phyloP scores from a whole-genome alignment of 2,113 vertebrate genomes.

The Vanacampus margaritifer region DNA sequence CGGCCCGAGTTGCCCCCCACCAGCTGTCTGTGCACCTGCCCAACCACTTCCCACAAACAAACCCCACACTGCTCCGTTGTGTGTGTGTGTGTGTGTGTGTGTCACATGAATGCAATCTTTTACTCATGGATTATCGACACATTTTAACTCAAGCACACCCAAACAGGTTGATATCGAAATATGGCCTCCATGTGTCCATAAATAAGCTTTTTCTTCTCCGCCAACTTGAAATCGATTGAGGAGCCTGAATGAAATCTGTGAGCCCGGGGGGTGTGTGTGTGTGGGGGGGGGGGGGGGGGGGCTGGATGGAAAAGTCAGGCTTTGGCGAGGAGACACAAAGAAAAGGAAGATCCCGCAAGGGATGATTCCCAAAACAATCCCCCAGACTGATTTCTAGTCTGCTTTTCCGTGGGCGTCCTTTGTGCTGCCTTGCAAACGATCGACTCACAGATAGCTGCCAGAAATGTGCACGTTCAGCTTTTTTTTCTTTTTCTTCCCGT shows the following conservation, averaged over 20 bases:
- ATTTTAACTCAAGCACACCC: background rate
- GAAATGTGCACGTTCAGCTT: constrained; percentile 7
- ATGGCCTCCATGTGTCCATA: constrained; percentile 48
- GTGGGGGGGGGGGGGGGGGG: no score
- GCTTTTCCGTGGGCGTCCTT: constrained; percentile 24
- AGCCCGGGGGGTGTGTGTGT: no score
- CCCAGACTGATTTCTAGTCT: constrained; percentile 44
- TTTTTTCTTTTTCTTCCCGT: background rate
- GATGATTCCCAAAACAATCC: constrained; percentile 53
- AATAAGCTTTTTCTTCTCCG: background rate
- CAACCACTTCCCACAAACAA: constrained; percentile 18
- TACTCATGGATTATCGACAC: background rate
- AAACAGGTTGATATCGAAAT: constrained; percentile 10
- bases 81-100: no score
- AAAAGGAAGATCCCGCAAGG: constrained; percentile 20
- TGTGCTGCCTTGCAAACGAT: constrained; percentile 27
- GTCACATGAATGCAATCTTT: constrained; percentile 10
- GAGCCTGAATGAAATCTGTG: background rate
- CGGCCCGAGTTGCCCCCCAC: constrained; percentile 64
- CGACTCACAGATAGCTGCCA: constrained; percentile 22
- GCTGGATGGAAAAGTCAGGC: constrained; percentile 41
- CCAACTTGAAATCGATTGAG: background rate
- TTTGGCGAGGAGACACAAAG: constrained; percentile 60
- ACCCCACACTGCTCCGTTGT: constrained; percentile 4
- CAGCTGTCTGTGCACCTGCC: constrained; percentile 79